phyloP scores from a whole-genome alignment of 2,888 invertebrate species.

The Scaptomyza tumidula region DNA sequence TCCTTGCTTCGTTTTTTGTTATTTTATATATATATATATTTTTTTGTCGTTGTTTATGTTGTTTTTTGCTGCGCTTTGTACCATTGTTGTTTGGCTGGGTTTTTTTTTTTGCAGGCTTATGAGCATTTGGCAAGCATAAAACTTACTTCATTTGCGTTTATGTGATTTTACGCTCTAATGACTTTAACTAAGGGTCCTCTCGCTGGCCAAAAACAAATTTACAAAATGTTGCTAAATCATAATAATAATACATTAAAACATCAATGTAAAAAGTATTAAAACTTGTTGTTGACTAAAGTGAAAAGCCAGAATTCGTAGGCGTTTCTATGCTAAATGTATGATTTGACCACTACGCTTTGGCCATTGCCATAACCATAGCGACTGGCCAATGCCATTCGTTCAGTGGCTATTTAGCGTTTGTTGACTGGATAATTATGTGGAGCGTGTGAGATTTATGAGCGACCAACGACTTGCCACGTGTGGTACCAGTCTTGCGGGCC shows the following conservation, averaged over 20 bases:
- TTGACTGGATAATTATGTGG: slow-evolving; percentile 78
- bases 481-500: slow-evolving; percentile 14
- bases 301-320: slow-evolving; percentile 5
- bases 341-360: slow-evolving; percentile 36
- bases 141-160: slow-evolving; percentile 77
- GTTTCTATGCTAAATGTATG: slow-evolving; percentile 10
- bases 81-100: slow-evolving; percentile 32
- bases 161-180: slow-evolving; percentile 75
- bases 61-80: slow-evolving; percentile 14
- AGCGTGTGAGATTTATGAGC: slow-evolving; percentile 73
- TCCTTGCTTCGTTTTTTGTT: slow-evolving; percentile 18
- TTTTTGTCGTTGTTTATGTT: slow-evolving; percentile 27
- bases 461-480: slow-evolving; percentile 20
- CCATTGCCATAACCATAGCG: slow-evolving; percentile 4
- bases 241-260: background rate
- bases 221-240: slow-evolving; percentile 6
- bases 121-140: slow-evolving; percentile 69
- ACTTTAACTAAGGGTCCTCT: slow-evolving; percentile 49
- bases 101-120: slow-evolving; percentile 67
- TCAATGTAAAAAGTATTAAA: background rate
- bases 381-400: slow-evolving; percentile 38
- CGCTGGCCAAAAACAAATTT: background rate
- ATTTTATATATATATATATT: slow-evolving; percentile 4
- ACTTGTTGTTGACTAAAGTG: background rate
- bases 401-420: slow-evolving; percentile 66